Evolutionary conservation across 2,113 vertebrate species (phyloP).

Genomic region (Nothoprocta pentlandii): DNA sequence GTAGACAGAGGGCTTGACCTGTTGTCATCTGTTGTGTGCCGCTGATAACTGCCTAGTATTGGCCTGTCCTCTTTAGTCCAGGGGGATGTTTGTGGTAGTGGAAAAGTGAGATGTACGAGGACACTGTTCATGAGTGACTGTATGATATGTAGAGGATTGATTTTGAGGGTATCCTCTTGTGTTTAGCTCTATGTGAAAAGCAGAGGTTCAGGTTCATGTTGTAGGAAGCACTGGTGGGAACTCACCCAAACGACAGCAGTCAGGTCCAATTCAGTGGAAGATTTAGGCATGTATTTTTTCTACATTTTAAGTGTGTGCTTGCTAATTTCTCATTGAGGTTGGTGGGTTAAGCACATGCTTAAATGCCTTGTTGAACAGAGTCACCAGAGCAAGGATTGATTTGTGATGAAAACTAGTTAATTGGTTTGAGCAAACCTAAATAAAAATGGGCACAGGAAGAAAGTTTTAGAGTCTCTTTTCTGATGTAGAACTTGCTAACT

Average conservation of each 20-base stretch:
- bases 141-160: neutral
- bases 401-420: conserved; percentile 24
- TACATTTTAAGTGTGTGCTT: conserved; percentile 21
- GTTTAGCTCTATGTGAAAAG: conserved; percentile 23
- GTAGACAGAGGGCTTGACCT: conserved; percentile 22
- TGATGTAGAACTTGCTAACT: neutral
- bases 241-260: neutral
- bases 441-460: neutral
- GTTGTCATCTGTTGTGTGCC: conserved; percentile 21
- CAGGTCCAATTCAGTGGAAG: neutral
- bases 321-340: neutral
- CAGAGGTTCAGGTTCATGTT: neutral
- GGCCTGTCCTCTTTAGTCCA: conserved; percentile 2
- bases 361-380: conserved; percentile 31
- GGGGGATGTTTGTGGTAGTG: neutral
- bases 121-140: neutral
- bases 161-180: neutral
- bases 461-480: conserved; percentile 9
- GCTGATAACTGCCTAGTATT: neutral
- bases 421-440: conserved; percentile 16
- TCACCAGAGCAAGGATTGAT: neutral
- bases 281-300: conserved; percentile 2
- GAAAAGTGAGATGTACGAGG: conserved; percentile 32
- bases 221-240: neutral
- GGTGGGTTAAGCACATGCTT: neutral